phyloP scores from a whole-genome alignment of 2,888 invertebrate species.

The Xylocampa areola region DNA sequence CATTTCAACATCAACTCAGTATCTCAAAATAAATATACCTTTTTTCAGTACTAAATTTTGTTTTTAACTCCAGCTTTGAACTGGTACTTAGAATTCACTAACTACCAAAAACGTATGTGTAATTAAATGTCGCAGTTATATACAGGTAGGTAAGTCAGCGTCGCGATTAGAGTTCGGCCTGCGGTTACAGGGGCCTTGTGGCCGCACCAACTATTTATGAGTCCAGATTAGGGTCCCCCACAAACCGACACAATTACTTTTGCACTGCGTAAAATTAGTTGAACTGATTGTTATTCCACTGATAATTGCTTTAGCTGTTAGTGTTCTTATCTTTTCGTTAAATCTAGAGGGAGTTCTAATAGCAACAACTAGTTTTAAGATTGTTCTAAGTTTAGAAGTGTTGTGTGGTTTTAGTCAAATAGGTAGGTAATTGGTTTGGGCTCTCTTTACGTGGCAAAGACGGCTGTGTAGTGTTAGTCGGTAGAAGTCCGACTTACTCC shows the following conservation, averaged over 20 bases:
- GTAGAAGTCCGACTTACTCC: no score
- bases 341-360: constrained; percentile 27
- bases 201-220: constrained; percentile 53
- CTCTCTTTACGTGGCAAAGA: no score
- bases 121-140: constrained; percentile 1
- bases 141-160: constrained; percentile 16
- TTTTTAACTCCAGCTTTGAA: no score
- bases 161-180: constrained; percentile 28
- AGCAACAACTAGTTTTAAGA: constrained; percentile 9
- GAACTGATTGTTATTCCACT: constrained; percentile 44
- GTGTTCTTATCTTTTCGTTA: constrained; percentile 34
- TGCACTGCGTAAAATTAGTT: constrained; percentile 48
- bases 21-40: no score
- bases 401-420: neutral
- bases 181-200: constrained; percentile 37
- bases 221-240: constrained; percentile 52
- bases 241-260: constrained; percentile 58
- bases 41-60: no score
- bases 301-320: constrained; percentile 50
- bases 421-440: no score
- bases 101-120: neutral
- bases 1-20: no score
- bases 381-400: neutral
- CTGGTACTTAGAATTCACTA: no score
- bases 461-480: no score